Conservation (phyloP, 2,888 invertebrate genomes). For the Drosophila barbarae region DNA sequence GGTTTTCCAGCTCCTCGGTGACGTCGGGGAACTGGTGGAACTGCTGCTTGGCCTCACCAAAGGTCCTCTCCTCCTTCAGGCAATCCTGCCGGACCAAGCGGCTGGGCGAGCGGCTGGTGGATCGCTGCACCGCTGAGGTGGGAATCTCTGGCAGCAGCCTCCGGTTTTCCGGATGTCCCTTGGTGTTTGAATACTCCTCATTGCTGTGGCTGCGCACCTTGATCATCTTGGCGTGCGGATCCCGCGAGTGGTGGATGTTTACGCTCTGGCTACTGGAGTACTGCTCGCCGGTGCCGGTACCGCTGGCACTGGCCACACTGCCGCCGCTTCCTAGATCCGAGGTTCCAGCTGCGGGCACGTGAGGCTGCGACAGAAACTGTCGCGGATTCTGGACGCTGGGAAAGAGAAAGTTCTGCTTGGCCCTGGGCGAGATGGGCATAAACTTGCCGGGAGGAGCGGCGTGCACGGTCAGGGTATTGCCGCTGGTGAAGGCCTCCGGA, state of each 20-base stretch:
- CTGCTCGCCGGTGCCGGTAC: constrained; percentile 67
- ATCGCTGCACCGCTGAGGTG: constrained; percentile 62
- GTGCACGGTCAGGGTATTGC: constrained; percentile 76
- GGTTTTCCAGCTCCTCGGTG: constrained; percentile 73
- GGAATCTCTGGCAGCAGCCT: constrained; percentile 78
- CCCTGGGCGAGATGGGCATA: constrained; percentile 78
- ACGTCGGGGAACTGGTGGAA: constrained; percentile 75
- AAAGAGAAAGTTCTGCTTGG: constrained; percentile 79
- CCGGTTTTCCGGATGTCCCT: constrained; percentile 71
- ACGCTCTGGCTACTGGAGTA: constrained; percentile 79
- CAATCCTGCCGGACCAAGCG: constrained; percentile 78
- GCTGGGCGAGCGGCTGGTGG: constrained; percentile 74
- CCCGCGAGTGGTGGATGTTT: constrained; percentile 76
- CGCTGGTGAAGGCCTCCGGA: constrained; percentile 76
- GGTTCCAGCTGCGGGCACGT: constrained; percentile 77
- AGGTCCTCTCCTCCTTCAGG: constrained; percentile 78
- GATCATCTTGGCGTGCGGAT: constrained; percentile 78
- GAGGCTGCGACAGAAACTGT: constrained; percentile 78
- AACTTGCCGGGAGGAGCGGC: constrained; percentile 75
- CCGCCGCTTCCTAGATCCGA: constrained; percentile 67
- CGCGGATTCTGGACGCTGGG: constrained; percentile 77
- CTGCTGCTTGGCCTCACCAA: constrained; percentile 78
- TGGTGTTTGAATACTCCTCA: constrained; percentile 78
- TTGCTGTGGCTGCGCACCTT: constrained; percentile 80
- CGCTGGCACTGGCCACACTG: constrained; percentile 57